These are phyloP conservation scores for Trichonephila inaurata DNA, from an alignment of 1,140 invertebrate species.

Conservation along the genomic window DNA sequence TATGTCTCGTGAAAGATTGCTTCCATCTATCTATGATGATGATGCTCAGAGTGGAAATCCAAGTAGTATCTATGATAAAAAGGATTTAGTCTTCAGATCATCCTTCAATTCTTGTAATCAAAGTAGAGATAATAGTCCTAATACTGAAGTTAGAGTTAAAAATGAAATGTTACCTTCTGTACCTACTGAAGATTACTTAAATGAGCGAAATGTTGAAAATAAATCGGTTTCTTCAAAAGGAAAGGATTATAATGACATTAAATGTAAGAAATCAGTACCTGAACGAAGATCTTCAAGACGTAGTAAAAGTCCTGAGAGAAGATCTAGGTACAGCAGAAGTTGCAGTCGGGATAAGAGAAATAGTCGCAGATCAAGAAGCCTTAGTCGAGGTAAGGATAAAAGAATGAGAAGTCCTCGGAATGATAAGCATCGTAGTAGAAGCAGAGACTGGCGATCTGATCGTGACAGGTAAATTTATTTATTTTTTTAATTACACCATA, in stretches of 20 bases:
- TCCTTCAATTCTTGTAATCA: conserved; percentile 39
- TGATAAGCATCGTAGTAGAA: conserved; percentile 64
- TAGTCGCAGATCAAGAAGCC: conserved; percentile 18
- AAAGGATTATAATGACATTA: background rate
- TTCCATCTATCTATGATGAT: conserved; percentile 65
- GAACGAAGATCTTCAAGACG: background rate
- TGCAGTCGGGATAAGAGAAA: conserved; percentile 20
- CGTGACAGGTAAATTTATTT: background rate
- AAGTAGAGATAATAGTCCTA: conserved; percentile 27
- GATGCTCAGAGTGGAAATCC: conserved; percentile 68
- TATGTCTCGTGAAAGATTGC: conserved; percentile 13
- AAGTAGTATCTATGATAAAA: conserved; percentile 53
- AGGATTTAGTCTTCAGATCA: conserved; percentile 53
- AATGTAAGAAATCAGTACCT: background rate
- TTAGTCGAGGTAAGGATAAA: conserved; percentile 55
- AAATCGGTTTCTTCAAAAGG: background rate
- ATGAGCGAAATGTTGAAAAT: background rate
- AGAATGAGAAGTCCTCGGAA: conserved; percentile 38
- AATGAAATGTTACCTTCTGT: background rate
- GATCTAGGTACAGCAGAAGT: conserved; percentile 17
- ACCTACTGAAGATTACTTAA: background rate
- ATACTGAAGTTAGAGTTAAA: background rate
- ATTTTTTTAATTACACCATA: background rate
- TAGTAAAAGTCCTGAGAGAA: background rate
- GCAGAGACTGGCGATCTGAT: conserved; percentile 58